These are phyloP conservation scores for Drosophila lowei DNA, from an alignment of 1,140 invertebrate genomes.

Conservation along the genomic window DNA sequence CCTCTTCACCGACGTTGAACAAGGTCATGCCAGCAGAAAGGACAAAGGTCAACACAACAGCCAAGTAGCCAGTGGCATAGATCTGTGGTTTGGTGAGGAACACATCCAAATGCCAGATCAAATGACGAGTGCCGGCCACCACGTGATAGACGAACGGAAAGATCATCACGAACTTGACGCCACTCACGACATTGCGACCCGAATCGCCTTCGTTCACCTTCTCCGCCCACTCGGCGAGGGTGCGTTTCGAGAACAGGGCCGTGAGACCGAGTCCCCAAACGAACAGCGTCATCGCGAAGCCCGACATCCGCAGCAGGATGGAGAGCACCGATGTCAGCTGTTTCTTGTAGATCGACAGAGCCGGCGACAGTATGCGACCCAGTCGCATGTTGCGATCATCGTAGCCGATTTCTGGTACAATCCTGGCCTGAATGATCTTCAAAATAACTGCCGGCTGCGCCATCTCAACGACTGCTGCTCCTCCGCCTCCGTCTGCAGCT, in stretches of 20 bases:
- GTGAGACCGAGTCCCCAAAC: conserved; percentile 84
- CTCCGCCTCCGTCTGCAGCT: too few species aligned
- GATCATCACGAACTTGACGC: conserved; percentile 84
- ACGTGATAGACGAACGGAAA: conserved; percentile 87
- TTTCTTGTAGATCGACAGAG: conserved; percentile 91
- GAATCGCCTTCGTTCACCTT: conserved; percentile 84
- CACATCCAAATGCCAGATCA: conserved; percentile 88
- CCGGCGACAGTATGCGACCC: conserved; percentile 91
- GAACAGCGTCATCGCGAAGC: conserved; percentile 85
- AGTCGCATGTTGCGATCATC: conserved; percentile 87
- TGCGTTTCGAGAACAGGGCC: conserved; percentile 83
- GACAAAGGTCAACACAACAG: conserved; percentile 79
- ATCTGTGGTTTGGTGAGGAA: conserved; percentile 87
- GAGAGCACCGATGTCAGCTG: conserved; percentile 91
- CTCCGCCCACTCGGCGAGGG: conserved; percentile 84
- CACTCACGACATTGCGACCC: conserved; percentile 83
- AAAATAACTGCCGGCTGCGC: conserved; percentile 25
- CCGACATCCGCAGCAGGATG: conserved; percentile 91
- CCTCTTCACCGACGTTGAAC: conserved; percentile 5
- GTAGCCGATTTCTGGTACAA: conserved; percentile 81
- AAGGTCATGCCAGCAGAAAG: conserved; percentile 28
- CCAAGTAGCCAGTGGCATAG: conserved; percentile 87
- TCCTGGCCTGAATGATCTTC: conserved; percentile 19
- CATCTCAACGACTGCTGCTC: background rate
- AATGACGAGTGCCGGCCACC: conserved; percentile 88